A percentile compares a stretch with the other conserved stretches of the same genome.
phyloP scores from a whole-genome alignment of 2,888 invertebrate genomes.

The Drosophila kuntzei region DNA sequence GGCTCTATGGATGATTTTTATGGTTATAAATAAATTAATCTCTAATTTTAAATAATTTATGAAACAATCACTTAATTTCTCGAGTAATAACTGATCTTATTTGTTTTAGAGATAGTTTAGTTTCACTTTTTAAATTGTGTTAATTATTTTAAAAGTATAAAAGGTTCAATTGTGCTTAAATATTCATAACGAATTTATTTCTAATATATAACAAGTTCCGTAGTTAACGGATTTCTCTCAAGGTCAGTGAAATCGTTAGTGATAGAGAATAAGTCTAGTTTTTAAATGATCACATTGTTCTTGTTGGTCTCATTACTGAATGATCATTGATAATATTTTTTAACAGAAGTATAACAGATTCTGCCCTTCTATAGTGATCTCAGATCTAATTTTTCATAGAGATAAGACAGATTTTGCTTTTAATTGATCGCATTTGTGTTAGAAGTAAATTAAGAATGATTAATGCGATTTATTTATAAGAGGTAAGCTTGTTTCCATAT shows the following conservation, averaged over 20 bases:
- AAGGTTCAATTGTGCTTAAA: background rate
- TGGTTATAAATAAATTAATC: too few relatives aligned
- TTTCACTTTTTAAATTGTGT: too few relatives aligned
- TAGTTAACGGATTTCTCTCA: background rate
- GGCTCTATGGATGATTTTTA: too few relatives aligned
- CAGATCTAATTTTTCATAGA: background rate
- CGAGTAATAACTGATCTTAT: background rate
- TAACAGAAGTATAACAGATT: background rate
- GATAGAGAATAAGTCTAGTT: background rate
- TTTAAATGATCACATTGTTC: background rate
- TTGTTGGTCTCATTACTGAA: background rate
- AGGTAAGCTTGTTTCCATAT: background rate
- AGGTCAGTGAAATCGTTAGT: background rate
- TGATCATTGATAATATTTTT: background rate
- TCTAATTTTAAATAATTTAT: too few relatives aligned
- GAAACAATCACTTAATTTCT: too few relatives aligned
- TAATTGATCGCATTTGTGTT: background rate
- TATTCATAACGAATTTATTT: background rate
- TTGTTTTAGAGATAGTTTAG: background rate
- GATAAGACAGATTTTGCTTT: background rate
- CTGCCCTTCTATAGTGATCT: background rate
- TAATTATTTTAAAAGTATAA: too few relatives aligned
- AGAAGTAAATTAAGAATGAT: constrained; percentile 1
- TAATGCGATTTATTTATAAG: constrained; percentile 1
- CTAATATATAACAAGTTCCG: background rate